phyloP scores from a whole-genome alignment of 2,888 invertebrate genomes.

The Drosophila atripex region DNA sequence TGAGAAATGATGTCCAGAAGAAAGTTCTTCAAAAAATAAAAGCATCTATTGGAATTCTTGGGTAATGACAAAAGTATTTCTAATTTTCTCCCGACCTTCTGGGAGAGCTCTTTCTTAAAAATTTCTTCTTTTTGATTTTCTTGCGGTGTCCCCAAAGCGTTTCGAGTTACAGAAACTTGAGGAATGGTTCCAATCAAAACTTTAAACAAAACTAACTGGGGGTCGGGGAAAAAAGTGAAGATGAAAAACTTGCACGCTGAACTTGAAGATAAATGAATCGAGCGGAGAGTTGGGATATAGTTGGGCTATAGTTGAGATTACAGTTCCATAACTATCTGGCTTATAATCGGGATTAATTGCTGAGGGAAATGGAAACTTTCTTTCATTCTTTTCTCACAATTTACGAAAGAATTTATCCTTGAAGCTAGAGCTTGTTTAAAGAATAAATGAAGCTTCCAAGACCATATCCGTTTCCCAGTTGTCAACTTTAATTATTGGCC shows the following conservation, averaged over 20 bases:
- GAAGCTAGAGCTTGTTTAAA: background rate
- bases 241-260: slow-evolving; percentile 28
- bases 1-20: slow-evolving; percentile 70
- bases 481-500: slow-evolving; percentile 72
- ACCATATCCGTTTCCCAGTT: slow-evolving; percentile 40
- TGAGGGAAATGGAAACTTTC: slow-evolving; percentile 19
- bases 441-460: slow-evolving; percentile 2
- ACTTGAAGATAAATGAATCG: slow-evolving; percentile 38
- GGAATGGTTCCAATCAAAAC: slow-evolving; percentile 77
- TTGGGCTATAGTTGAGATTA: slow-evolving; percentile 19
- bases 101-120: slow-evolving; percentile 40
- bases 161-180: slow-evolving; percentile 64
- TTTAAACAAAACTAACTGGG: slow-evolving; percentile 53
- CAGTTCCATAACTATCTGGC: slow-evolving; percentile 39
- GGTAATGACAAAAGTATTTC: slow-evolving; percentile 76
- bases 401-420: background rate
- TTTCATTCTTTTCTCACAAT: background rate
- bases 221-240: slow-evolving; percentile 27
- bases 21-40: slow-evolving; percentile 28
- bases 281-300: slow-evolving; percentile 9
- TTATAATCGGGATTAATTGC: slow-evolving; percentile 41
- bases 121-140: background rate
- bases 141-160: slow-evolving; percentile 60
- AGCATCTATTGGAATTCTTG: slow-evolving; percentile 70
- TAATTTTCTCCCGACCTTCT: slow-evolving; percentile 70